Percentiles rank a stretch among this genome's conserved stretches.
These are phyloP conservation scores for Panagrolaimus sp. DNA, from an alignment of 1,140 invertebrate species.

Conservation along the genomic window DNA sequence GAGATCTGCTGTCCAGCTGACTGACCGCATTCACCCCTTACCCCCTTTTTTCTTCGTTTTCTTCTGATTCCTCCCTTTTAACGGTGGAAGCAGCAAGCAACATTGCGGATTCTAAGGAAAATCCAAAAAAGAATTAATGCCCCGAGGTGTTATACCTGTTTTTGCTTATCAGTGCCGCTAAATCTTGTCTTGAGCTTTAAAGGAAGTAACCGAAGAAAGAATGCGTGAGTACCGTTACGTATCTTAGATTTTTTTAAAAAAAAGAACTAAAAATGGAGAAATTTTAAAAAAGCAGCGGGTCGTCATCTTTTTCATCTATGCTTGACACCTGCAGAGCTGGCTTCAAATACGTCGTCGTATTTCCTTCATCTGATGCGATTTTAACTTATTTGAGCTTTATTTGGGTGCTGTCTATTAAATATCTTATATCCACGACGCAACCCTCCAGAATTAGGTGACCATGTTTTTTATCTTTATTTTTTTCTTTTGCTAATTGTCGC, in stretches of 20 bases:
- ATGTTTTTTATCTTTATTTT: no score
- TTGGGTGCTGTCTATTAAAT: neutral
- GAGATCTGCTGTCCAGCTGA: conserved; percentile 10
- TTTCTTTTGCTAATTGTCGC: neutral
- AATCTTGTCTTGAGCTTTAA: neutral
- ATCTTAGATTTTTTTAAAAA: no score
- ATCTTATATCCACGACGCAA: neutral
- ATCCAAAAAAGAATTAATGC: neutral
- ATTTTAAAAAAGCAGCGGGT: no score
- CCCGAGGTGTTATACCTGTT: conserved; percentile 10
- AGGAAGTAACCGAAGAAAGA: no score
- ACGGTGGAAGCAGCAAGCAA: neutral
- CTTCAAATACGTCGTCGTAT: conserved; percentile 1
- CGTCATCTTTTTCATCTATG: no score
- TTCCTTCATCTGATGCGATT: neutral
- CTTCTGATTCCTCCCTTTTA: no score
- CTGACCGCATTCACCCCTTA: conserved; percentile 11
- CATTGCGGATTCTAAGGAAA: conserved; percentile 13
- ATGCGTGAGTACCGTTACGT: no score
- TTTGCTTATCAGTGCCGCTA: conserved; percentile 15
- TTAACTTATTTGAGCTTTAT: neutral
- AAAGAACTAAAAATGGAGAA: no score
- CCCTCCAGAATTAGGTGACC: neutral
- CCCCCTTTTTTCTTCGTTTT: neutral
- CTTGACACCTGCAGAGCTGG: neutral